phyloP scores from a whole-genome alignment of 2,113 vertebrate genomes.

The Bucco capensis region DNA sequence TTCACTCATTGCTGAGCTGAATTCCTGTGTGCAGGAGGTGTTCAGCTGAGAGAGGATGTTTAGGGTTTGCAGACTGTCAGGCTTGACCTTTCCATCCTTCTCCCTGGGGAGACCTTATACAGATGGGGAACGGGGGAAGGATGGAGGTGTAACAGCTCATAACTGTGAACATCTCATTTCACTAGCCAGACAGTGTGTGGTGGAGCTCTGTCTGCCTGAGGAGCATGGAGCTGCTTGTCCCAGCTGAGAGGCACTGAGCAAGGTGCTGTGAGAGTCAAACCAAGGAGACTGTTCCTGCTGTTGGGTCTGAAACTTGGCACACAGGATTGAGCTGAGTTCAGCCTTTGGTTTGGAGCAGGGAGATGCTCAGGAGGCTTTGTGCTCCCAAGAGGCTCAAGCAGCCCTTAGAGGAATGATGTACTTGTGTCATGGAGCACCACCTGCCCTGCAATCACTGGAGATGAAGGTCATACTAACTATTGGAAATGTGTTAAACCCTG shows the following conservation, averaged over 20 bases:
- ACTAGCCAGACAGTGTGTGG: neutral
- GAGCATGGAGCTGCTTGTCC: neutral
- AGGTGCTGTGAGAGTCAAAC: neutral
- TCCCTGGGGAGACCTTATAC: neutral
- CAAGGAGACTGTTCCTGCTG: neutral
- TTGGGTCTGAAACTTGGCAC: neutral
- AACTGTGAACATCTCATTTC: neutral
- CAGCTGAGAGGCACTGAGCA: neutral
- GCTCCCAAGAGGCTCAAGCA: neutral
- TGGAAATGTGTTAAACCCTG: neutral
- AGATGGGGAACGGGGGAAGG: neutral
- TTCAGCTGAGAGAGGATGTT: neutral
- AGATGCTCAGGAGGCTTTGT: neutral
- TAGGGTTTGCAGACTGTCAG: neutral
- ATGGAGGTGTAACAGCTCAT: neutral
- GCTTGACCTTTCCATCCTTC: neutral
- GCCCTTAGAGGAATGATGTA: neutral
- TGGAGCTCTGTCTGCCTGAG: neutral
- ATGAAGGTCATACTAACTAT: too few species aligned
- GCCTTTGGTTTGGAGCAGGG: neutral
- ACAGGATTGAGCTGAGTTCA: rapidly evolving
- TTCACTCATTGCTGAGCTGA: neutral
- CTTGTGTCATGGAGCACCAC: neutral
- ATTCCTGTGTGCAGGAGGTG: neutral
- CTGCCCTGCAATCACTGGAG: neutral